Conservation (phyloP, 2,113 vertebrate genomes). For the Isurus oxyrinchus region DNA sequence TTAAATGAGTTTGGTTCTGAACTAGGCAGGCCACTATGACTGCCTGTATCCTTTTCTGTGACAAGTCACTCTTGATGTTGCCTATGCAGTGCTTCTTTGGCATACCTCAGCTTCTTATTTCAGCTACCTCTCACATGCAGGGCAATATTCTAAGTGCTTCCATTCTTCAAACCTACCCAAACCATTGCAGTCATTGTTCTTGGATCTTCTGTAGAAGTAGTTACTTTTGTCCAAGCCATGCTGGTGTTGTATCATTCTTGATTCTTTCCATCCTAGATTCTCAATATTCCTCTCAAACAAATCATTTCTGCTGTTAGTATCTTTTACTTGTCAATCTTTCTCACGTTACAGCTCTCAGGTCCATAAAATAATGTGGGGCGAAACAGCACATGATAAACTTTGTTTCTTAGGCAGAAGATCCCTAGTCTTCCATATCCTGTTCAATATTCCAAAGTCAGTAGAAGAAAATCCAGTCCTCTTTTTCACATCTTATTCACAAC, state of each 20-base stretch:
- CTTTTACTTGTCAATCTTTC: not conserved
- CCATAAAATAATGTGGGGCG: not conserved
- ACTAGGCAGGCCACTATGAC: not conserved
- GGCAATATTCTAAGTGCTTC: not conserved
- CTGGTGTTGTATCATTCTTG: not conserved
- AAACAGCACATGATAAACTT: not conserved
- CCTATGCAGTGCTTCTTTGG: not conserved
- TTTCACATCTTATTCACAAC: not conserved
- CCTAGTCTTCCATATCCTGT: not conserved
- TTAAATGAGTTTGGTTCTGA: not conserved
- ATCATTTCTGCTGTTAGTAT: not conserved
- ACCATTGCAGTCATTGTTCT: not conserved
- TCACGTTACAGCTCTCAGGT: not conserved
- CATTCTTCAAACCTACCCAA: not conserved
- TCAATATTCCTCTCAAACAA: not conserved
- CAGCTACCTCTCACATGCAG: not conserved
- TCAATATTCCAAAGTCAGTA: not conserved
- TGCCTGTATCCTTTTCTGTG: not conserved
- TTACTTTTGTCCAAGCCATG: not conserved
- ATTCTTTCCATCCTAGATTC: not conserved
- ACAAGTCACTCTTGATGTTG: not conserved
- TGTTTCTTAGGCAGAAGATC: not conserved
- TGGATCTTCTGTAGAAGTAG: not conserved
- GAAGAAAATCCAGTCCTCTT: not conserved
- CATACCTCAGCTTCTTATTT: not conserved